Evolutionary conservation across 1,140 invertebrate species (phyloP).

Genomic region (Drosophila teissieri): DNA sequence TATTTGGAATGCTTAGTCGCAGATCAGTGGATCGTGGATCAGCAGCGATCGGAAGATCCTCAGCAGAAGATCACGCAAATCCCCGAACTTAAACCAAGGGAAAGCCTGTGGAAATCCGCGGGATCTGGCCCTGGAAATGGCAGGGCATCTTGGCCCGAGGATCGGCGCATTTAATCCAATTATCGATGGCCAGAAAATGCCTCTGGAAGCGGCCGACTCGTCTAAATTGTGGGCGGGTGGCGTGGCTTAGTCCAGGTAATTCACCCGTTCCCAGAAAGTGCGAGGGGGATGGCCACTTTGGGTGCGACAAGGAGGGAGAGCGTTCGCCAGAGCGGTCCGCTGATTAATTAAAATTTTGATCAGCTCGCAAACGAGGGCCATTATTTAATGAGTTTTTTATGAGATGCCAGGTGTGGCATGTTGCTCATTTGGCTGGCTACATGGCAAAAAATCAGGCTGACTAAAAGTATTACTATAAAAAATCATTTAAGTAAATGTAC

Average conservation of each 20-base stretch:
- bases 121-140: slow-evolving; percentile 38
- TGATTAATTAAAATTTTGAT: slow-evolving; percentile 82
- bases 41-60: slow-evolving; percentile 32
- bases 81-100: slow-evolving; percentile 58
- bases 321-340: slow-evolving; percentile 4
- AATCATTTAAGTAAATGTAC: no score
- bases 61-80: slow-evolving; percentile 45
- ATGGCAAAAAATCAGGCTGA: no score
- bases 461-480: no score
- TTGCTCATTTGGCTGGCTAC: slow-evolving; percentile 2
- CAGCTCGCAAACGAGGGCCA: slow-evolving; percentile 73
- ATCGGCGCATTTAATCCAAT: slow-evolving; percentile 70
- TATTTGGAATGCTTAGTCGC: slow-evolving; percentile 55
- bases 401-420: slow-evolving; percentile 73
- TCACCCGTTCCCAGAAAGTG: slow-evolving; percentile 36
- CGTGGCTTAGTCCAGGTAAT: slow-evolving; percentile 63
- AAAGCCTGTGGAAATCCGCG: slow-evolving; percentile 65
- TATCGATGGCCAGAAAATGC: slow-evolving; percentile 54
- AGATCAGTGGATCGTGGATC: slow-evolving; percentile 36
- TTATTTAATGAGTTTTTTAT: slow-evolving; percentile 80
- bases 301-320: slow-evolving; percentile 10
- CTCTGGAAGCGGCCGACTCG: slow-evolving; percentile 33
- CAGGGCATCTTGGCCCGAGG: slow-evolving; percentile 17
- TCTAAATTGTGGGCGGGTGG: slow-evolving; percentile 77
- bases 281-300: neutral